Percentiles rank a stretch among this genome's conserved stretches.
These are phyloP conservation scores for Erythrocebus patas DNA, from an alignment of 2,113 vertebrate species.

Conservation along the genomic window DNA sequence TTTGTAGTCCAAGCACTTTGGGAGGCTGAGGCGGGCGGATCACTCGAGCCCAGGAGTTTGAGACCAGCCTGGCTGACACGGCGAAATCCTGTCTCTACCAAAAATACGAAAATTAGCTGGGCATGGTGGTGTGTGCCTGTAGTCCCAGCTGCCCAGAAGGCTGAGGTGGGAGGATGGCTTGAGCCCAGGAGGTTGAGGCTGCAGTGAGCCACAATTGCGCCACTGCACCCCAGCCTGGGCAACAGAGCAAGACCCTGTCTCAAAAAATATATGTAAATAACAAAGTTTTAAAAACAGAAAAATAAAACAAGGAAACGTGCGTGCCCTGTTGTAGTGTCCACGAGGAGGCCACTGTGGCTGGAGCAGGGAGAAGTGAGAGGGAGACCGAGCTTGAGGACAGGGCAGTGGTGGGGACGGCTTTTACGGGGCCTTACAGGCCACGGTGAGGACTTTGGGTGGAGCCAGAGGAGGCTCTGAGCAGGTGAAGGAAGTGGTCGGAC, in stretches of 20 bases:
- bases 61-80: too few relatives aligned
- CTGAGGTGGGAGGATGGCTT: not conserved
- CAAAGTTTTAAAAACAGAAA: too few relatives aligned
- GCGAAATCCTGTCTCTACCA: too few relatives aligned
- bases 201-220: not conserved
- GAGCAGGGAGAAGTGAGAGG: not conserved
- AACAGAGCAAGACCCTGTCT: not conserved
- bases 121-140: too few relatives aligned
- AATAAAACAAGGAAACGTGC: not conserved
- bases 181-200: not conserved
- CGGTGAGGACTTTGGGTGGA: not conserved
- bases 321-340: not conserved
- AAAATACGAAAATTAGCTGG: too few relatives aligned
- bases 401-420: rapidly evolving
- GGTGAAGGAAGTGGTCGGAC: not conserved
- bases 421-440: rapidly evolving
- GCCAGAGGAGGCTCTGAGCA: not conserved
- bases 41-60: too few relatives aligned
- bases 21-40: too few relatives aligned
- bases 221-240: not conserved
- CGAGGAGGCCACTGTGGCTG: not conserved
- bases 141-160: too few relatives aligned
- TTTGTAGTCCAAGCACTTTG: too few relatives aligned
- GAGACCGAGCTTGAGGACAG: not conserved
- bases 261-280: not conserved